phyloP scores from a whole-genome alignment of 2,797 vertebrate species.

The Naso thynnoides region DNA sequence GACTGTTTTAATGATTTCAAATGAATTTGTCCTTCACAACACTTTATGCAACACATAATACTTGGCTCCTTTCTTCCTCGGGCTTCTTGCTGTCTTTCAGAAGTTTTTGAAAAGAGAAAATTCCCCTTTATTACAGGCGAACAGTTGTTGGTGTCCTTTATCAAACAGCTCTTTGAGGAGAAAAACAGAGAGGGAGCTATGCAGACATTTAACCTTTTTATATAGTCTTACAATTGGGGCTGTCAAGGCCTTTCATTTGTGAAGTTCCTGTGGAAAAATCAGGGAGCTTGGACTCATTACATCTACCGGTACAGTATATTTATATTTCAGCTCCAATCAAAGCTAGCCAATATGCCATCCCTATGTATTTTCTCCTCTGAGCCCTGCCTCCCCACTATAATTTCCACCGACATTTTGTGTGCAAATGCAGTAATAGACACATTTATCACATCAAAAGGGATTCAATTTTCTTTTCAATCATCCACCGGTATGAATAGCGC shows the following conservation, averaged over 20 bases:
- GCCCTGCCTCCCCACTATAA: conserved; percentile 94
- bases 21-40: conserved; percentile 51
- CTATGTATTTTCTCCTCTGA: conserved; percentile 92
- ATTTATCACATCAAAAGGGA: conserved; percentile 99
- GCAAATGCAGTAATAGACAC: conserved; percentile 97
- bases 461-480: conserved; percentile 99
- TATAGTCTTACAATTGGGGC: conserved; percentile 81
- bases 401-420: conserved; percentile 98
- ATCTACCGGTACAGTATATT: conserved; percentile 80
- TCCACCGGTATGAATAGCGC: conserved; percentile 93
- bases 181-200: conserved; percentile 55
- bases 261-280: conserved; percentile 80
- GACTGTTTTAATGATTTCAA: conserved; percentile 38
- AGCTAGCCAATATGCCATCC: conserved; percentile 94
- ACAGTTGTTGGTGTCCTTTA: conserved; percentile 79
- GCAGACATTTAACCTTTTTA: conserved; percentile 83
- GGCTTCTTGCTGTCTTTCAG: conserved; percentile 52
- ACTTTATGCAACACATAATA: conserved; percentile 40
- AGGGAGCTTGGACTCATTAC: conserved; percentile 80
- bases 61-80: conserved; percentile 22
- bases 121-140: conserved; percentile 68
- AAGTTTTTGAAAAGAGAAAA: conserved; percentile 68
- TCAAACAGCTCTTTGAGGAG: conserved; percentile 67
- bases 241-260: conserved; percentile 83
- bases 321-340: conserved; percentile 93